Percentiles rank a stretch among this genome's conserved stretches.
phyloP scores from a whole-genome alignment of 53 echinoderm and acorn worm genomes.

The Hippasteria phrygiana region DNA sequence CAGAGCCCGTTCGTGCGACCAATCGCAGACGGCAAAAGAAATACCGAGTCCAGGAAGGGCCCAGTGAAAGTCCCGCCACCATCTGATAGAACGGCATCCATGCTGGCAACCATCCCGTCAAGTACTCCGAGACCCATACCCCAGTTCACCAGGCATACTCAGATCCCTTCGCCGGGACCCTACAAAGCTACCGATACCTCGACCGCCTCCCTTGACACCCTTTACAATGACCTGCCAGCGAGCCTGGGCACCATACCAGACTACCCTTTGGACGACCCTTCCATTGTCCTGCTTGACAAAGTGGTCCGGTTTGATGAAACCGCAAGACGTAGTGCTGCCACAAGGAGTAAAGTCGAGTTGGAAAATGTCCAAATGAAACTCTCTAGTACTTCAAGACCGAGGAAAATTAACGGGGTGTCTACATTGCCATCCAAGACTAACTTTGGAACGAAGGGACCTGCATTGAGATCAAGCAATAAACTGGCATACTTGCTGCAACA shows the following conservation, averaged over 20 bases:
- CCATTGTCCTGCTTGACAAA: constrained; percentile 11
- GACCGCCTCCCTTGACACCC: constrained; percentile 69
- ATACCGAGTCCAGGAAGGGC: constrained; percentile 13
- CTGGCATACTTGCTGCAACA: constrained; percentile 18
- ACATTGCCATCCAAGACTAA: constrained; percentile 18
- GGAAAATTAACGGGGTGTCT: constrained; percentile 7
- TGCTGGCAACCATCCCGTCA: constrained; percentile 9
- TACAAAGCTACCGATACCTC: constrained; percentile 67
- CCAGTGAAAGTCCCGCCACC: constrained; percentile 27
- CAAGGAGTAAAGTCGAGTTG: not conserved
- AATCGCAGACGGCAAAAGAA: constrained; percentile 11
- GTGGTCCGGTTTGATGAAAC: constrained; percentile 41
- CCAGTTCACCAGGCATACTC: constrained; percentile 43
- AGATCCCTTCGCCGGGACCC: constrained; percentile 52
- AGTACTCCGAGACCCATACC: constrained; percentile 18
- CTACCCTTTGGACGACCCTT: constrained; percentile 3
- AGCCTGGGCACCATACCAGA: constrained; percentile 47
- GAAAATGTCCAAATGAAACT: not conserved
- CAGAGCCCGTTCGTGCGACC: constrained; percentile 24
- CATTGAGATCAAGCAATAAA: constrained; percentile 5
- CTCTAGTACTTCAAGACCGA: not conserved
- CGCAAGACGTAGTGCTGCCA: not conserved
- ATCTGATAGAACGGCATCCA: constrained; percentile 25
- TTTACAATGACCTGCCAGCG: constrained; percentile 83
- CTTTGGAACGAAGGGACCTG: not conserved